phyloP scores from a whole-genome alignment of 2,888 invertebrate species.

The Noctua fimbriata region DNA sequence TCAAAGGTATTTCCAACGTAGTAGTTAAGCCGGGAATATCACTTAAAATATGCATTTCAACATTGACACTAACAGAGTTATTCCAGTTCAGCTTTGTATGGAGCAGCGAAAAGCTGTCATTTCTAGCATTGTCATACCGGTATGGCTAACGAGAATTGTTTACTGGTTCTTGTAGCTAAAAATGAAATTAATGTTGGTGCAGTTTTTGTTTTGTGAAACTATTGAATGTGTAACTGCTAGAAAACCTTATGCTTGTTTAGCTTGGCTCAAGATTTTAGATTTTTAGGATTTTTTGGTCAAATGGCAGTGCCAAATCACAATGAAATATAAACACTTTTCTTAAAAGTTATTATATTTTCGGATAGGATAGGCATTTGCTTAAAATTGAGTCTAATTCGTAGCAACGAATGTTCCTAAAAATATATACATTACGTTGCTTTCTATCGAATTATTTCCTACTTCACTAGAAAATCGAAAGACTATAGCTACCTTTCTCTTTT shows the following conservation, averaged over 20 bases:
- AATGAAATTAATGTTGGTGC: slow-evolving; percentile 18
- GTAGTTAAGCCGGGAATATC: slow-evolving; percentile 30
- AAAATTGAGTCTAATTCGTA: neutral
- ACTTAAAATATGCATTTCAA: slow-evolving; percentile 63
- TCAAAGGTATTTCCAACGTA: slow-evolving; percentile 10
- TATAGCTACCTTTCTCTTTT: neutral
- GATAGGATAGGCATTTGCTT: neutral
- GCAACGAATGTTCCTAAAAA: neutral
- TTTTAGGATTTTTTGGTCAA: no score
- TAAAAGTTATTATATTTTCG: no score
- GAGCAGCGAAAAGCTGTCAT: slow-evolving; percentile 64
- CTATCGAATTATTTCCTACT: neutral
- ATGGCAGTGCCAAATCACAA: neutral
- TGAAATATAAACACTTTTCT: no score
- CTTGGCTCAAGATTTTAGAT: neutral
- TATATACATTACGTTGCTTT: neutral
- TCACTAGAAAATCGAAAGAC: neutral
- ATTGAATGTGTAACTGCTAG: neutral
- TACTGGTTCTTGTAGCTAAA: slow-evolving; percentile 20
- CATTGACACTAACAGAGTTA: slow-evolving; percentile 72
- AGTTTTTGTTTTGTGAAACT: neutral
- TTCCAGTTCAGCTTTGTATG: slow-evolving; percentile 66
- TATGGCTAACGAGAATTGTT: slow-evolving; percentile 65
- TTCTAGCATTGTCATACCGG: slow-evolving; percentile 68
- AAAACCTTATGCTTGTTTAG: neutral